These are phyloP conservation scores for Chloropsis cyanopogon DNA, from an alignment of 2,113 vertebrate species.

Conservation along the genomic window DNA sequence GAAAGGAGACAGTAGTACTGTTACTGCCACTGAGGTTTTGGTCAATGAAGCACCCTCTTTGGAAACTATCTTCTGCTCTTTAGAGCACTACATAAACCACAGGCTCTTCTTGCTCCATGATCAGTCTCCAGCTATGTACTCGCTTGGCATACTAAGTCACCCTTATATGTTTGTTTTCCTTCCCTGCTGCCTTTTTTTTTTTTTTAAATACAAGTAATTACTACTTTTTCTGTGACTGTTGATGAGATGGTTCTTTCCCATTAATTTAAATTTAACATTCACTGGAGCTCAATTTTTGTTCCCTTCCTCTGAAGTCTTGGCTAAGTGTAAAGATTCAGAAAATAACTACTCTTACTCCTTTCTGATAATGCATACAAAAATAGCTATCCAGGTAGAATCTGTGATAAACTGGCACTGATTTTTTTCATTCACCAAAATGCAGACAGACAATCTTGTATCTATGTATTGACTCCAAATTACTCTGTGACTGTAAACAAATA, in stretches of 20 bases:
- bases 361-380: background rate
- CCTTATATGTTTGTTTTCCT: background rate
- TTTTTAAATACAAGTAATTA: background rate
- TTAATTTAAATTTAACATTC: background rate
- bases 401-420: background rate
- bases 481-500: background rate
- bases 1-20: background rate
- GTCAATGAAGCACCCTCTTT: background rate
- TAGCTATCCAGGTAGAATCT: background rate
- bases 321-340: background rate
- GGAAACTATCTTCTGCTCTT: background rate
- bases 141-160: background rate
- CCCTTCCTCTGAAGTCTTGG: background rate
- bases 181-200: background rate
- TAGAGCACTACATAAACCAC: background rate
- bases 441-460: background rate
- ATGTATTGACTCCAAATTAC: background rate
- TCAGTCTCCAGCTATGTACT: background rate
- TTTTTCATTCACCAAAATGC: background rate
- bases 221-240: background rate
- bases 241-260: background rate
- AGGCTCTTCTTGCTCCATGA: background rate
- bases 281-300: background rate
- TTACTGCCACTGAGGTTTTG: background rate
- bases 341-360: background rate